phyloP scores from a whole-genome alignment of 1,140 invertebrate genomes.

The Tetranychus urticae region DNA sequence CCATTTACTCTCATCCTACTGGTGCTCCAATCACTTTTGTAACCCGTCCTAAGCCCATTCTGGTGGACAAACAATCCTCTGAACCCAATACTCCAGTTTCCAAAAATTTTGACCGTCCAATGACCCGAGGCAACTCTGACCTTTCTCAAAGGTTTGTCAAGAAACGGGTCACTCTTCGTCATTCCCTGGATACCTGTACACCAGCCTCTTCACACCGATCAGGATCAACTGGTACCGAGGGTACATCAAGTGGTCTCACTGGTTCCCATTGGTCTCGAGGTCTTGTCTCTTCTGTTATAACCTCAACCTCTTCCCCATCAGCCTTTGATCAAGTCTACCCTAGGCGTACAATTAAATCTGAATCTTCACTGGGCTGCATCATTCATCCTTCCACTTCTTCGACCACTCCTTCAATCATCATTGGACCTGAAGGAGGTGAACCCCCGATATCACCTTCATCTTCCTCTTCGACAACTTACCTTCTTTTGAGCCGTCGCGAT shows the following conservation, averaged over 20 bases:
- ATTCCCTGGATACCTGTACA: constrained; percentile 14
- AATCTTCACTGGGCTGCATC: not conserved
- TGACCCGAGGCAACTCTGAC: constrained; percentile 50
- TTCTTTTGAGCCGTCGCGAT: not conserved
- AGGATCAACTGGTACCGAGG: not conserved
- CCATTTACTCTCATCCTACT: not conserved
- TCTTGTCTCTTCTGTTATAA: not conserved
- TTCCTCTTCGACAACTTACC: not conserved
- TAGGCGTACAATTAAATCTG: not conserved
- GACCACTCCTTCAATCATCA: not conserved
- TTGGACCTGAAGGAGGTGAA: not conserved
- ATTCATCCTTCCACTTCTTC: not conserved
- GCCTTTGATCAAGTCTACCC: not conserved
- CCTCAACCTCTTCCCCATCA: not conserved
- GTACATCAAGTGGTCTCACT: not conserved
- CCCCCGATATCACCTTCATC: not conserved
- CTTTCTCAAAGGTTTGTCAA: constrained; percentile 41
- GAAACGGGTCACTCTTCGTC: constrained; percentile 56
- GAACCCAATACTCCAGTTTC: constrained; percentile 46
- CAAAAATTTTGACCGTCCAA: constrained; percentile 30
- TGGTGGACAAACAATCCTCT: constrained; percentile 45
- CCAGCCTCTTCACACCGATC: not conserved
- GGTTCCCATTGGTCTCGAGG: not conserved
- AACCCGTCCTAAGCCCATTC: constrained; percentile 30
- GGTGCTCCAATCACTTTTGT: not conserved